Percentiles rank a stretch among this genome's conserved stretches.
Conservation (phyloP, 2,113 vertebrate species). For the Vulpes ferrilata region DNA sequence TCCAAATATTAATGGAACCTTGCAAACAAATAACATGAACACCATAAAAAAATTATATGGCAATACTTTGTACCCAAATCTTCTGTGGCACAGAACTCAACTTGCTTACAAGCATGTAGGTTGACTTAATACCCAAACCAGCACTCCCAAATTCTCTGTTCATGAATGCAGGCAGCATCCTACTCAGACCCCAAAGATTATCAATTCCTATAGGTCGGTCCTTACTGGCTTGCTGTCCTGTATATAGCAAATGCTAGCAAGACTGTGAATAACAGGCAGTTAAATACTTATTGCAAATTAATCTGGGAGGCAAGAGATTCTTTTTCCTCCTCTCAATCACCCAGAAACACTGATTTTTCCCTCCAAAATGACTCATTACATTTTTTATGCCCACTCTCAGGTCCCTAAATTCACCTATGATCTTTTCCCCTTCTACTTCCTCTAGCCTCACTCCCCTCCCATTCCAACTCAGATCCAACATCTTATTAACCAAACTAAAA, state of each 20-base stretch:
- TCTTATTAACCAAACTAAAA: not conserved
- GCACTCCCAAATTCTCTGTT: constrained; percentile 31
- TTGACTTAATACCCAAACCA: not conserved
- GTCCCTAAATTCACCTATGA: not conserved
- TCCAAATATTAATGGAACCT: constrained; percentile 14
- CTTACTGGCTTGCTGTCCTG: not conserved
- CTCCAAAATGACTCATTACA: constrained; percentile 14
- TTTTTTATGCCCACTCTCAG: not conserved
- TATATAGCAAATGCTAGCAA: not conserved
- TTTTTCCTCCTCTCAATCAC: not conserved
- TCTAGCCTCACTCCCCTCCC: not conserved
- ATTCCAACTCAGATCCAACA: not conserved
- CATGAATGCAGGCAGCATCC: not conserved
- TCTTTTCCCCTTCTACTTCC: not conserved
- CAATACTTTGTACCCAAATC: not conserved
- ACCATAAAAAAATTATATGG: constrained; percentile 1
- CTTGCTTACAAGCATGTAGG: not conserved
- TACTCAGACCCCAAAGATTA: not conserved
- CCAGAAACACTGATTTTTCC: not conserved
- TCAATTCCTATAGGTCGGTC: not conserved
- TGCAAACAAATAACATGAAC: constrained; percentile 31
- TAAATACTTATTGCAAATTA: not conserved
- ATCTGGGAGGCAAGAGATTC: not conserved
- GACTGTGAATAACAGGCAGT: not conserved
- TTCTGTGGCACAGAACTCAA: not conserved